Evolutionary conservation across 1,140 invertebrate genomes (phyloP), one percentile per base, ranked within the genome.

Genomic region (Lucilia sericata): DNA sequence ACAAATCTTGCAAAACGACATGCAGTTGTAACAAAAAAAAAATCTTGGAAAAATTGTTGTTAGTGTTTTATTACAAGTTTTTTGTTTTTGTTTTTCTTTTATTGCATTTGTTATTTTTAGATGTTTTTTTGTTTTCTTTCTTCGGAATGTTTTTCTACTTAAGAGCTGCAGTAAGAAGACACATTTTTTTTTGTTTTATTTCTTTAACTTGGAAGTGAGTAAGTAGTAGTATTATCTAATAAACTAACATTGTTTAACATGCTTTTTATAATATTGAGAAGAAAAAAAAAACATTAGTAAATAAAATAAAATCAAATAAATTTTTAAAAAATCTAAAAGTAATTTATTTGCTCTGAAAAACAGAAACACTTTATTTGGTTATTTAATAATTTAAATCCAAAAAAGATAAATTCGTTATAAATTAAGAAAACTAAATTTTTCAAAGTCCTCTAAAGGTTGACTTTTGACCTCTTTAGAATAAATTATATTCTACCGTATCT

Each of bases 191-290:
- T 60, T 60, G 14, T 60, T 60, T 60, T 60, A n/a, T 60, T 7
- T 14, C 14, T 60, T 60, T n/a, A 60, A 14, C 14, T n/a, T n/a
- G 7, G 7, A 60, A 60, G 55, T 60, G 55, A n/a, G 55, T 60
- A 60, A 60, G 55, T 60, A n/a, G 51, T n/a, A 17, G 14, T 60
- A 17, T n/a, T 60, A 17, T 60, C 55, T 60, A 60, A 60, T 60
- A 60, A 17, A 60, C n/a, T 7, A 60, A n/a, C 55, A 60, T 60
- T 60, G 55, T 60, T 60, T 60, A 60, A 60, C 55, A 60, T n/a
- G 55, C 55, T 17, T n/a, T 60, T 60, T 60, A 60, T 3, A 7
- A 60, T 3, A 60, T 14, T 55, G n/a, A 60, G 5, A 17, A 14
- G 0, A 17, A 60, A 60, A 60, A 13, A 14, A 60, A 60, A 17